These are phyloP conservation scores for Aurelia sp. DNA, from an alignment of 30 jellyfish, hydroid and myxozoan genomes.

Conservation along the genomic window DNA sequence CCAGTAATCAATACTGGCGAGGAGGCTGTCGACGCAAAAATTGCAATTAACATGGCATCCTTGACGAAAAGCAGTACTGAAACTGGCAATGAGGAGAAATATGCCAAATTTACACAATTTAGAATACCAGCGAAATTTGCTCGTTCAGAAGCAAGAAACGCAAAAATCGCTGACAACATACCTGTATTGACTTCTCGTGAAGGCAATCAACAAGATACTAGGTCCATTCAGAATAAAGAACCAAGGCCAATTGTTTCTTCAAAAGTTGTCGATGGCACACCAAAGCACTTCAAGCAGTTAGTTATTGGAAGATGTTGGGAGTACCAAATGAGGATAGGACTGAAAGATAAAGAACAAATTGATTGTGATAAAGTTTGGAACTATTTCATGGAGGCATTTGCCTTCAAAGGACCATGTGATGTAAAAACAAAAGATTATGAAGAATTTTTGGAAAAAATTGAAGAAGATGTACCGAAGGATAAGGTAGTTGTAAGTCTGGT, in stretches of 20 bases:
- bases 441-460: conserved; percentile 73
- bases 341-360: conserved; percentile 64
- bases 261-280: conserved; percentile 74
- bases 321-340: conserved; percentile 73
- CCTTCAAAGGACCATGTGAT: conserved; percentile 94
- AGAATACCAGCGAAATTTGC: no score
- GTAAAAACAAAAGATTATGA: conserved; percentile 71
- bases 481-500: conserved; percentile 41
- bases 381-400: conserved; percentile 76
- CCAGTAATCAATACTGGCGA: no score
- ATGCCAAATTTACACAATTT: no score
- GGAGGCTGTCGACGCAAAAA: no score
- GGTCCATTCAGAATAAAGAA: conserved; percentile 1
- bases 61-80: no score
- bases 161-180: no score
- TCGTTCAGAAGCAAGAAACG: no score
- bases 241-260: conserved; percentile 55
- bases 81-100: no score
- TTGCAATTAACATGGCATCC: no score
- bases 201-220: not conserved
- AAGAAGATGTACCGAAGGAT: conserved; percentile 86
- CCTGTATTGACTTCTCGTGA: not conserved
- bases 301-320: conserved; percentile 96
- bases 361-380: conserved; percentile 88
- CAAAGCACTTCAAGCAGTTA: conserved; percentile 80